Base-by-base conservation (phyloP, 1,140 invertebrate genomes). In the Chlorops oryzae region DNA sequence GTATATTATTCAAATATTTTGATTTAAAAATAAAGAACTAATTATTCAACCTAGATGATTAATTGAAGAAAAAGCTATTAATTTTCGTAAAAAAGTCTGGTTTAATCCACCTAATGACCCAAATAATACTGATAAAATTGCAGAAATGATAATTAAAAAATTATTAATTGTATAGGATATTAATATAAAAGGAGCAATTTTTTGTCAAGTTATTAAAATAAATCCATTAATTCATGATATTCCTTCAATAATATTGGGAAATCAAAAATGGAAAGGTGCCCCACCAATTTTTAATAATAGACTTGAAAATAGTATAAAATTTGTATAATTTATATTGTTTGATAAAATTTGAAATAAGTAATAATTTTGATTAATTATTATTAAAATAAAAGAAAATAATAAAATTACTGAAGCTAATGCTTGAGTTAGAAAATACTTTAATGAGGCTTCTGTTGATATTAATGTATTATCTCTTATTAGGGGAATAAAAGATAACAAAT, bases 371-470 rank as follows among this genome's bases (percentile, higher is more conserved):
- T n/a, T n/a, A n/a, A 62, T 71, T 61, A 77, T 65, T 55, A n/a
- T 20, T 58, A 74, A 61, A 59, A 68, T 65, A 49, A 73, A 63
- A 40, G 63, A 55, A 60, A 77, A 69, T 61, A 76, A 58, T 53
- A 77, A 63, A 58, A 75, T 68, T 51, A 65, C 58, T 18, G 75
- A 77, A 10, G 74, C 71, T 62, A 76, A 58, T 13, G 73, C 59
- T 74, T 76, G 74, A 32, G 59, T 70, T 59, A 77, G 57, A 62
- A 78, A 77, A 61, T 76, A 77, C 73, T 76, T 77, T 72, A 77
- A 58, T 28, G 71, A 62, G 35, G 71, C 56, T 74, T 77, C 73
- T 12, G 69, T 55, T 13, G 63, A 56, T 56, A 66, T 60, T 51
- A 70, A 59, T 62, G 75, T 77, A 55, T 74, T 76, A 39, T 55